Base-by-base conservation (phyloP, 2,113 vertebrate species). In the Ptyas mucosa region DNA sequence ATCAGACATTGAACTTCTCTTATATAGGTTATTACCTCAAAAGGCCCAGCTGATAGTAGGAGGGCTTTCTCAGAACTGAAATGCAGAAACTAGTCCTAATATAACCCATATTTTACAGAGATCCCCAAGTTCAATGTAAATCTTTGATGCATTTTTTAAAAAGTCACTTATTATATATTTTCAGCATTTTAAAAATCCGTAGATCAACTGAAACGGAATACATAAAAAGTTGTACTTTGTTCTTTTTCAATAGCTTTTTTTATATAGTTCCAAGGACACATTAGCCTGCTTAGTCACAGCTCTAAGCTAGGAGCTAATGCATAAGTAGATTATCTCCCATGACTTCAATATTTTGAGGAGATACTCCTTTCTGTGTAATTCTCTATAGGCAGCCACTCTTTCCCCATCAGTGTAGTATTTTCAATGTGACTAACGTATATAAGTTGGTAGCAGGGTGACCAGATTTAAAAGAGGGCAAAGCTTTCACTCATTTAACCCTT, bases 211-310 rank as follows among this genome's bases (percentile, higher is more conserved):
- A 69, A 91, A 46, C 3, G 3, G 52, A 85, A 29, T 85, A 46
- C 18, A 85, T 55, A 91, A 24, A 85, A 91, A 85, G 69, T 90
- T 39, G 53, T 85, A 46, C 53, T 91, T 91, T 86, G 81, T 91
- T 85, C 21, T 91, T 85, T 90, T 53, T 81, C 29, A 29, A 39
- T 85, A 23, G 15, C 39, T 26, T 58, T 26, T 26, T 89, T 61
- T 57, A 55, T 91, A 10, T 85, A 57, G 53, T 85, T 91, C 75
- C 90, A 91, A 91, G 53, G 53, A 85, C 75, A 91, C 39, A 57
- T 91, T 91, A 91, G 90, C 52, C 90, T 86, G 53, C 81, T 91
- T 91, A 91, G 90, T 91, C 90, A 91, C 90, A 91, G 90, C 75
- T 46, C 75, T 91, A 91, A 91, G 39, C 90, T 86, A 91, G 75